Evolutionary conservation across 1,140 invertebrate genomes (phyloP).

Genomic region (Mactra quadrangularis): DNA sequence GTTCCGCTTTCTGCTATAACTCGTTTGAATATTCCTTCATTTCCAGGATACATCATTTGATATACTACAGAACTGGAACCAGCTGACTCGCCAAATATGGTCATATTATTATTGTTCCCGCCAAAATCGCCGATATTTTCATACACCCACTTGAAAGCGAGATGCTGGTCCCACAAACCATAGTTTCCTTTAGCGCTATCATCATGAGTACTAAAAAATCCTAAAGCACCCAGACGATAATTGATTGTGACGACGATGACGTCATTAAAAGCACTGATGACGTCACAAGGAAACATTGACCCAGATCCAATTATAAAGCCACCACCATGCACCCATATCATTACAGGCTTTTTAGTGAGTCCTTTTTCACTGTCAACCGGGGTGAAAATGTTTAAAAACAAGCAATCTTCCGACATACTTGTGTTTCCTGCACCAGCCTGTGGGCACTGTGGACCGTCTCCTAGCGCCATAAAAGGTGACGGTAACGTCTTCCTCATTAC

Average conservation of each 20-base stretch:
- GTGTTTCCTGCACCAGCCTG: not conserved
- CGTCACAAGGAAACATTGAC: constrained; percentile 95
- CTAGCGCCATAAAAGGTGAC: constrained; percentile 10
- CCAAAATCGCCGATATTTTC: constrained; percentile 58
- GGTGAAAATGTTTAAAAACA: constrained; percentile 1
- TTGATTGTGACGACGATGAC: constrained; percentile 97
- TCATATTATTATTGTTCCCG: constrained; percentile 57
- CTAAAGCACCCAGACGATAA: constrained; percentile 93
- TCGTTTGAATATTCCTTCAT: constrained; percentile 8
- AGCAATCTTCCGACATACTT: constrained; percentile 28
- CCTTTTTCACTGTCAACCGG: not conserved
- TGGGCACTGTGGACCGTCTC: constrained; percentile 18
- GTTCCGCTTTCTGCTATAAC: constrained; percentile 35
- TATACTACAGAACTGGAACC: constrained; percentile 57
- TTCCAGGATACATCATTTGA: constrained; percentile 45
- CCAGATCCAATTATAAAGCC: constrained; percentile 92
- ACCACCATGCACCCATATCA: constrained; percentile 98
- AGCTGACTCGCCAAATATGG: constrained; percentile 65
- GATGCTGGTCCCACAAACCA: constrained; percentile 90
- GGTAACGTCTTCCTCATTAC: constrained; percentile 87
- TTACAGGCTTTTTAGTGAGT: constrained; percentile 84
- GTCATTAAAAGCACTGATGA: constrained; percentile 89
- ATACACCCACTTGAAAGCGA: constrained; percentile 80
- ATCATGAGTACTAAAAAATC: constrained; percentile 95
- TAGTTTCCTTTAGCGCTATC: constrained; percentile 88